phyloP scores from a whole-genome alignment of 2,888 invertebrate genomes.

The Falcaria lacertinaria region DNA sequence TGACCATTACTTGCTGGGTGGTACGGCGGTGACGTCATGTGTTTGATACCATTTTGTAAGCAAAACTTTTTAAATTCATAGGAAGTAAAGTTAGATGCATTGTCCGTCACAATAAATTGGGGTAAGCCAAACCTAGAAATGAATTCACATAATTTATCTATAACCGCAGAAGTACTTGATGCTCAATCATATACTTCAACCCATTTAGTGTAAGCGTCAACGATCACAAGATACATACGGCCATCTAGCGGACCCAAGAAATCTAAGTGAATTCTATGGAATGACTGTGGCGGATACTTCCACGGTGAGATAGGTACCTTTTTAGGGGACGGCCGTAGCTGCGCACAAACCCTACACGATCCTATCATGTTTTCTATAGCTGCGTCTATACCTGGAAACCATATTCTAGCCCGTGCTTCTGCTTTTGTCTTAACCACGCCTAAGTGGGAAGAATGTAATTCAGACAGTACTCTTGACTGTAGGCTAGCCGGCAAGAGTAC shows the following conservation, averaged over 20 bases:
- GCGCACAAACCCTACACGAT: slow-evolving; percentile 10
- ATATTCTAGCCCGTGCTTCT: slow-evolving; percentile 20
- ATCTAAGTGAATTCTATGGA: slow-evolving; percentile 19
- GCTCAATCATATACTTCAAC: neutral
- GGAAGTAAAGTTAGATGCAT: slow-evolving; percentile 19
- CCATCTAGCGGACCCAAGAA: slow-evolving; percentile 18
- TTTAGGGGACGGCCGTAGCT: slow-evolving; percentile 8
- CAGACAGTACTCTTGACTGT: slow-evolving; percentile 5
- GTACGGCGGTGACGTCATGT: slow-evolving; percentile 20
- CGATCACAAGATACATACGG: slow-evolving; percentile 12
- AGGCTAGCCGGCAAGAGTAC: slow-evolving; percentile 17
- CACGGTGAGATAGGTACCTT: slow-evolving; percentile 16
- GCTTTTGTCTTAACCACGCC: slow-evolving; percentile 26
- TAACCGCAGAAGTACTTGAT: slow-evolving; percentile 10
- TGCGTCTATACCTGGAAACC: too few species aligned
- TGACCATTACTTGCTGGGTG: slow-evolving; percentile 24
- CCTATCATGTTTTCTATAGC: slow-evolving; percentile 12
- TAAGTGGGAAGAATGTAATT: slow-evolving; percentile 19
- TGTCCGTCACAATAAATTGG: slow-evolving; percentile 19
- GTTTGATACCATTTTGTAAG: slow-evolving; percentile 17
- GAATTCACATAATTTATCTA: slow-evolving; percentile 18
- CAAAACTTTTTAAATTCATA: slow-evolving; percentile 19
- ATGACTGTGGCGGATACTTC: slow-evolving; percentile 12
- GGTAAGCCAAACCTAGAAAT: slow-evolving; percentile 22
- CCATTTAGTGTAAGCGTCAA: slow-evolving; percentile 1